A percentile compares a stretch with the other conserved stretches of the same genome.
Evolutionary conservation across 2,113 vertebrate genomes (phyloP).

Genomic region (Cottus gobio): DNA sequence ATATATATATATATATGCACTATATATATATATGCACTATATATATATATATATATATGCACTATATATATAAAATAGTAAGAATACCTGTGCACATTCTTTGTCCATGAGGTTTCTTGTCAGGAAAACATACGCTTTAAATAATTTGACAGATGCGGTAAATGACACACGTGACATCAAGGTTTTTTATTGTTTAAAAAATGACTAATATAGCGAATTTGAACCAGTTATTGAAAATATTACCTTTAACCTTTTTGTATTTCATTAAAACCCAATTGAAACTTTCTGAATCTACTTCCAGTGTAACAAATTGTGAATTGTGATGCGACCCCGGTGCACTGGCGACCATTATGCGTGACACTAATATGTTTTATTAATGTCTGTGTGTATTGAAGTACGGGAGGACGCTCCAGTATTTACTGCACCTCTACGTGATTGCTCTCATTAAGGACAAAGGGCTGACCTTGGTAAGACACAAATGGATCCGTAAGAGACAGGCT

Average conservation of each 20-base stretch:
- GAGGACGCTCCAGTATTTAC: slow-evolving; percentile 54
- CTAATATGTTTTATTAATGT: slow-evolving; percentile 30
- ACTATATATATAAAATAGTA: too few species aligned
- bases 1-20: too few species aligned
- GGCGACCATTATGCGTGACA: slow-evolving; percentile 12
- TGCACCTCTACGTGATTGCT: slow-evolving; percentile 51
- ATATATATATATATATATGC: too few species aligned
- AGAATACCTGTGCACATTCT: not conserved
- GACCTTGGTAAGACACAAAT: slow-evolving; percentile 77
- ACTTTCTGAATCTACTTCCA: not conserved
- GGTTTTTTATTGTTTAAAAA: too few species aligned
- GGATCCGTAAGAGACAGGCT: slow-evolving; percentile 75
- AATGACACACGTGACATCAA: not conserved
- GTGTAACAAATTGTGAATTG: not conserved
- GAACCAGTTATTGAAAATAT: too few species aligned
- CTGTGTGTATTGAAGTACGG: slow-evolving; percentile 30
- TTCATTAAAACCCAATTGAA: not conserved
- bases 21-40: too few species aligned
- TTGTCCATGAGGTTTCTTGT: not conserved
- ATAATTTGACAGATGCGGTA: not conserved
- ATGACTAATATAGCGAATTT: too few species aligned
- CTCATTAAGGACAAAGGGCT: slow-evolving; percentile 73
- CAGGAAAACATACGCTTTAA: too few species aligned
- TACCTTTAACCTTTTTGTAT: too few species aligned
- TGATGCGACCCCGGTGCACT: not conserved